Percentiles rank a stretch among this genome's conserved stretches.
These are phyloP conservation scores for Phaedon cochleariae DNA, from an alignment of 2,888 invertebrate species.

Conservation along the genomic window DNA sequence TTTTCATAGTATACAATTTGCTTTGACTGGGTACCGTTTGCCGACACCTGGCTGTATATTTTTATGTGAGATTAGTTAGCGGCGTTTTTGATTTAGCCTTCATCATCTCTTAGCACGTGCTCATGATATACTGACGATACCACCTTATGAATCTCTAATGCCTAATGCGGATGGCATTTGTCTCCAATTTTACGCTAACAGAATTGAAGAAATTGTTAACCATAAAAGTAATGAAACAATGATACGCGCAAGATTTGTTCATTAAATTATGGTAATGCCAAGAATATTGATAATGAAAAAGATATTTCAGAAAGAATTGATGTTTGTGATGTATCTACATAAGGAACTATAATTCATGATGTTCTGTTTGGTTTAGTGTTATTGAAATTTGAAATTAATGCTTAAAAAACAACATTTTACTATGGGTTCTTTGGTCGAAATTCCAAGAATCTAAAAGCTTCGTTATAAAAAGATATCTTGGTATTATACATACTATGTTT, in stretches of 20 bases:
- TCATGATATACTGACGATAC: background rate
- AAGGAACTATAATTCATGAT: no score
- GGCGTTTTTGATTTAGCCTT: constrained; percentile 3
- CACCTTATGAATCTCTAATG: background rate
- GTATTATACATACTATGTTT: no score
- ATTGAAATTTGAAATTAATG: no score
- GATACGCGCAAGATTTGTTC: background rate
- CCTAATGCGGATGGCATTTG: background rate
- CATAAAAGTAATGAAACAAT: background rate
- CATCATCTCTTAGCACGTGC: constrained; percentile 5
- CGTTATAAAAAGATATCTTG: no score
- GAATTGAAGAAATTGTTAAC: background rate
- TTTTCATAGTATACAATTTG: constrained; percentile 8
- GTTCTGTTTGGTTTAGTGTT: no score
- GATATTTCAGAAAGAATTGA: no score
- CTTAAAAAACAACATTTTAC: no score
- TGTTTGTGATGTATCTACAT: no score
- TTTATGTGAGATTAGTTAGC: background rate
- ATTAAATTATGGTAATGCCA: background rate
- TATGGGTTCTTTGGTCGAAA: no score
- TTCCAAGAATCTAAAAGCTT: no score
- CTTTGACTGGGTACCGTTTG: constrained; percentile 1
- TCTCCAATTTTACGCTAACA: background rate
- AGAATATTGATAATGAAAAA: background rate
- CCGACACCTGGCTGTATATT: constrained; percentile 14